Conservation (phyloP, 1,140 invertebrate species). For the Drosophila suzukii region DNA sequence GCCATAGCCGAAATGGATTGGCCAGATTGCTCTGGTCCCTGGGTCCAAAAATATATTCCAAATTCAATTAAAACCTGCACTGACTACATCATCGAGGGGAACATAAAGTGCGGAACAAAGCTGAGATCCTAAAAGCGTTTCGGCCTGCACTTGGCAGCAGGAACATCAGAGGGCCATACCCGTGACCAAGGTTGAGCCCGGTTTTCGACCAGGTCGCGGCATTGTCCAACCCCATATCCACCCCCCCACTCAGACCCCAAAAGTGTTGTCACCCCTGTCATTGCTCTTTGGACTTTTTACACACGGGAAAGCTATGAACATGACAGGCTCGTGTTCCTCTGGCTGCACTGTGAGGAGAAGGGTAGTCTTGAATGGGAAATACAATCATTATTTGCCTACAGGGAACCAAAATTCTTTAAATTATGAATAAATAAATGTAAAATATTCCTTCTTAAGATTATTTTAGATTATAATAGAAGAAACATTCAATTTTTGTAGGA, state of each 20-base stretch:
- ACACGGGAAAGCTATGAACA: constrained; percentile 28
- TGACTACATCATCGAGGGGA: constrained; percentile 14
- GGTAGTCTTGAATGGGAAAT: neutral
- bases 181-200: constrained; percentile 31
- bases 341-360: constrained; percentile 9
- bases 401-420: neutral
- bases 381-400: neutral
- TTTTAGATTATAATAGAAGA: no score
- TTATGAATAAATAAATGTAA: no score
- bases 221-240: constrained; percentile 25
- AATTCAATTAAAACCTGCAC: constrained; percentile 73
- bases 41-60: constrained; percentile 43
- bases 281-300: constrained; percentile 21
- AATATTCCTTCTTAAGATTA: no score
- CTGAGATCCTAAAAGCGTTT: constrained; percentile 19
- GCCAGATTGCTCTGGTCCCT: constrained; percentile 24
- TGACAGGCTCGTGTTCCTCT: constrained; percentile 33
- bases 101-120: constrained; percentile 14
- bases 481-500: no score
- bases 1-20: constrained; percentile 47
- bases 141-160: constrained; percentile 17
- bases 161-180: constrained; percentile 6
- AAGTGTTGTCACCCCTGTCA: constrained; percentile 48
- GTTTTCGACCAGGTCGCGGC: constrained; percentile 41
- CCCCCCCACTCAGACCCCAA: constrained; percentile 17